These are phyloP conservation scores for Orussus abietinus DNA, from an alignment of 1,140 invertebrate genomes.

Conservation along the genomic window DNA sequence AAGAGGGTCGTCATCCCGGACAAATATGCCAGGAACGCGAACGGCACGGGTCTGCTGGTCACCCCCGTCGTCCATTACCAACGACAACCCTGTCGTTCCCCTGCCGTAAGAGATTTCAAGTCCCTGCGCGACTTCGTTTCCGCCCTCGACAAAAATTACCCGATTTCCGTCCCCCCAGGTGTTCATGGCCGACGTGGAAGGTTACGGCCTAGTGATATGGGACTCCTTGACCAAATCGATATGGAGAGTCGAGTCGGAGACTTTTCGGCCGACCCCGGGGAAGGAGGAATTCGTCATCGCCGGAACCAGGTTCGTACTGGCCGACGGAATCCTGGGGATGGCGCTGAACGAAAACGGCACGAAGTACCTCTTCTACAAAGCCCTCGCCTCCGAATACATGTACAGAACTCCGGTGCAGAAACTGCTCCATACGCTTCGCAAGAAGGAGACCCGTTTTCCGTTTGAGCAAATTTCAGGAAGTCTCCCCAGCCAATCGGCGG, in stretches of 20 bases:
- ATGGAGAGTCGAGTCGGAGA: constrained; percentile 31
- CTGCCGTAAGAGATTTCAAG: too few relatives aligned
- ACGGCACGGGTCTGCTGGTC: constrained; percentile 8
- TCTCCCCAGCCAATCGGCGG: constrained; percentile 35
- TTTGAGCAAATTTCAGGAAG: constrained; percentile 18
- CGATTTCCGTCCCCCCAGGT: constrained; percentile 29
- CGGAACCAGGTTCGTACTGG: constrained; percentile 35
- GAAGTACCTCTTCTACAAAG: constrained; percentile 33
- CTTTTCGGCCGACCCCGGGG: constrained; percentile 13
- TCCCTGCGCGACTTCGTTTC: background rate
- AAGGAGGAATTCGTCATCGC: constrained; percentile 28
- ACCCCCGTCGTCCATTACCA: constrained; percentile 17
- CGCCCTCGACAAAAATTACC: constrained; percentile 13
- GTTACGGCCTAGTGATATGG: constrained; percentile 36
- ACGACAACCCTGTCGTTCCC: too few relatives aligned
- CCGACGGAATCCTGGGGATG: constrained; percentile 45
- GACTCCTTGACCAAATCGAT: constrained; percentile 24
- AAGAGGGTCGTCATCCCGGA: constrained; percentile 38
- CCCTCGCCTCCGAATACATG: constrained; percentile 39
- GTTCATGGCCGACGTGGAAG: constrained; percentile 43
- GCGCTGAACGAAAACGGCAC: constrained; percentile 31
- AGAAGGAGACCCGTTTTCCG: too few relatives aligned
- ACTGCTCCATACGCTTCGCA: too few relatives aligned
- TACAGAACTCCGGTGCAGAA: constrained; percentile 28
- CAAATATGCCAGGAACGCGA: constrained; percentile 19